phyloP scores from a whole-genome alignment of 2,113 vertebrate genomes.

The Tor tambroides region DNA sequence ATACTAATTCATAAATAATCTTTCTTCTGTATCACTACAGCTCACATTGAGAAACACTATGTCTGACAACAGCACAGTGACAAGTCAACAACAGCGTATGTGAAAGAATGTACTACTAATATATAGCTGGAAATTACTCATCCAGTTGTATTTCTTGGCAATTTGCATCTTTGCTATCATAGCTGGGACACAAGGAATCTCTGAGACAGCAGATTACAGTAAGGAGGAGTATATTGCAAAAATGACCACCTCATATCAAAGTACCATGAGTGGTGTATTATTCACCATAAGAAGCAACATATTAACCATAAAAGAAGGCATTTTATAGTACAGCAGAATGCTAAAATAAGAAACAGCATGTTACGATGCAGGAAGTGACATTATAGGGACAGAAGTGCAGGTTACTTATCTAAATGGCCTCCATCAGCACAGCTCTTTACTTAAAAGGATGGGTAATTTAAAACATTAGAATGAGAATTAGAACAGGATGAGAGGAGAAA shows the following conservation, averaged over 20 bases:
- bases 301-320: background rate
- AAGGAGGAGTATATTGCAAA: too few species aligned
- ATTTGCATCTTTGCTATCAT: background rate
- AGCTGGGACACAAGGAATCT: background rate
- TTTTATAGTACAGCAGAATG: background rate
- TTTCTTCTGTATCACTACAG: background rate
- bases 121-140: background rate
- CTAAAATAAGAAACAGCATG: background rate
- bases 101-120: background rate
- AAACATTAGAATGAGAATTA: conserved; percentile 32
- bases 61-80: background rate
- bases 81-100: background rate
- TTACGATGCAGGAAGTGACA: background rate
- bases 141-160: background rate
- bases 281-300: background rate
- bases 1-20: background rate
- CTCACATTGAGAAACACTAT: background rate
- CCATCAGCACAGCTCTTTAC: conserved; percentile 31
- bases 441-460: conserved; percentile 40
- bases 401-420: conserved; percentile 8
- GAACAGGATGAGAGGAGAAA: conserved; percentile 31
- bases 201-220: too few species aligned
- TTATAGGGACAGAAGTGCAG: background rate
- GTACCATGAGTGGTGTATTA: background rate
- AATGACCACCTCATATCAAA: background rate